phyloP scores from a whole-genome alignment of 2,888 invertebrate genomes.

The Dione juno region DNA sequence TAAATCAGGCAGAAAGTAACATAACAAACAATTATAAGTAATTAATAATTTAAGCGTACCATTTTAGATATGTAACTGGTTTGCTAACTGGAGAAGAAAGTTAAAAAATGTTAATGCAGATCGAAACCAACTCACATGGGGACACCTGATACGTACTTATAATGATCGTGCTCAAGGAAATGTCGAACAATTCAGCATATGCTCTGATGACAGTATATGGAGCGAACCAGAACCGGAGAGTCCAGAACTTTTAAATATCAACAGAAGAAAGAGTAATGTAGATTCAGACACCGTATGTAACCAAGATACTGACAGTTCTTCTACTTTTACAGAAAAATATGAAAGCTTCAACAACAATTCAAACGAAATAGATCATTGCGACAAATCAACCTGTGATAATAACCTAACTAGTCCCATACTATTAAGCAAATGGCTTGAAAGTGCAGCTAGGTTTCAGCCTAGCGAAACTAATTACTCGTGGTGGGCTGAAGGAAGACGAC shows the following conservation, averaged over 20 bases:
- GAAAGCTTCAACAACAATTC: slow-evolving; percentile 70
- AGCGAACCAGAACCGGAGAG: slow-evolving; percentile 83
- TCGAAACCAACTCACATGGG: slow-evolving; percentile 88
- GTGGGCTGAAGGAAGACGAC: slow-evolving; percentile 80
- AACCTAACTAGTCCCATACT: slow-evolving; percentile 83
- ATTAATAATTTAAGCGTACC: background rate
- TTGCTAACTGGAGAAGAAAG: slow-evolving; percentile 92
- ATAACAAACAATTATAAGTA: background rate
- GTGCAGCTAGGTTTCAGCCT: slow-evolving; percentile 89
- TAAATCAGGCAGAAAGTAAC: background rate
- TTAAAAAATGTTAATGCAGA: slow-evolving; percentile 89
- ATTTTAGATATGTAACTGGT: slow-evolving; percentile 89
- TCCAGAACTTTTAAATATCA: slow-evolving; percentile 59
- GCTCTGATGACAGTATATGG: slow-evolving; percentile 91
- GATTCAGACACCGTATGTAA: slow-evolving; percentile 59
- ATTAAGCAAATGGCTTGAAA: slow-evolving; percentile 89
- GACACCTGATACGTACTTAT: slow-evolving; percentile 88
- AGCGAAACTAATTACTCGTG: slow-evolving; percentile 88
- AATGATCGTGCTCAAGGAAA: slow-evolving; percentile 90
- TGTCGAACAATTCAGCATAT: slow-evolving; percentile 91
- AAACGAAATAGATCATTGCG: slow-evolving; percentile 56
- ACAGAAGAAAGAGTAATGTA: slow-evolving; percentile 61
- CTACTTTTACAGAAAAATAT: slow-evolving; percentile 58
- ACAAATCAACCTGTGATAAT: slow-evolving; percentile 51
- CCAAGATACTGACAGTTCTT: slow-evolving; percentile 65